These are phyloP conservation scores for Gymnocypris eckloni DNA, from an alignment of 2,797 vertebrate species.

Conservation along the genomic window DNA sequence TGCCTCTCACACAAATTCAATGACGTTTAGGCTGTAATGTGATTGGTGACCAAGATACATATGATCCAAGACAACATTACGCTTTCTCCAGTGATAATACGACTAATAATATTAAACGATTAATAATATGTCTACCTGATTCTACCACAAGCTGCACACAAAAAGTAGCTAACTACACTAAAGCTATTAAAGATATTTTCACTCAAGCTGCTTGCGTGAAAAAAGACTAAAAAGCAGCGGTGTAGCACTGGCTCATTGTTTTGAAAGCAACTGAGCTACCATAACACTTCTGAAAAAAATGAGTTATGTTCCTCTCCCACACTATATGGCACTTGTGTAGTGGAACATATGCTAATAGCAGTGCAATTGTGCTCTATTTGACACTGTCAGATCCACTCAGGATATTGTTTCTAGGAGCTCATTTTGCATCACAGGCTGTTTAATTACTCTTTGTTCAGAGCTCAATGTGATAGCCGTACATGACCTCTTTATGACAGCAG, in stretches of 20 bases:
- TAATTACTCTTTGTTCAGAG: conserved; percentile 10
- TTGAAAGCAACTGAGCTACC: not conserved
- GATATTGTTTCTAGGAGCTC: not conserved
- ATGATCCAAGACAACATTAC: not conserved
- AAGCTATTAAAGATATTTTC: not conserved
- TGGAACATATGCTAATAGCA: not conserved
- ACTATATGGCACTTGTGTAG: not conserved
- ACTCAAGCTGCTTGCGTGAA: not conserved
- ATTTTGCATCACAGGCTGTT: conserved; percentile 4
- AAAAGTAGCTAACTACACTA: not conserved
- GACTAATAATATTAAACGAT: not conserved
- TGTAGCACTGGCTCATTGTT: not conserved
- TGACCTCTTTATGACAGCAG: conserved; percentile 10
- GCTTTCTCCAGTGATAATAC: not conserved
- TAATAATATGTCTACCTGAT: not conserved
- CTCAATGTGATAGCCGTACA: not conserved
- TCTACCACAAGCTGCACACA: not conserved
- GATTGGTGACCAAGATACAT: not conserved
- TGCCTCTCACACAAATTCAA: not conserved
- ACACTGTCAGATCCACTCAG: not conserved
- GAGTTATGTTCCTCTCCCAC: not conserved
- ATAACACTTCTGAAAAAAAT: not conserved
- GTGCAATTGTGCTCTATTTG: not conserved
- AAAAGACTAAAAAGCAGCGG: not conserved
- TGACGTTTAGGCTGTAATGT: not conserved